Evolutionary conservation across 2,113 vertebrate species (phyloP).

Genomic region (Candoia aspera): DNA sequence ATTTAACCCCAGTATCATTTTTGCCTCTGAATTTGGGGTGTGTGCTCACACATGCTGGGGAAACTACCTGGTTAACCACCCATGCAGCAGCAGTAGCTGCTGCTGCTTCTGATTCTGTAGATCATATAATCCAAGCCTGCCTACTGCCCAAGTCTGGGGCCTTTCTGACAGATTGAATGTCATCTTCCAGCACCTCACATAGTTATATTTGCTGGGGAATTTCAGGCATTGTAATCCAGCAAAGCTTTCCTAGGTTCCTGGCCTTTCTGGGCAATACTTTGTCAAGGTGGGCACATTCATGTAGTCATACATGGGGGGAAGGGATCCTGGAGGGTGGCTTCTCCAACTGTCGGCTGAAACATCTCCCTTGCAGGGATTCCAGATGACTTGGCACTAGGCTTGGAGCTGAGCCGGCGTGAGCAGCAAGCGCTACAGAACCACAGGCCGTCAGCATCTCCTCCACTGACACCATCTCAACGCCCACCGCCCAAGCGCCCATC

Average conservation of each 20-base stretch:
- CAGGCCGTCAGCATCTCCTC: conserved; percentile 34
- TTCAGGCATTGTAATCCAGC: background rate
- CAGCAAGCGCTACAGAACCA: conserved; percentile 65
- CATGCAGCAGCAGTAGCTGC: background rate
- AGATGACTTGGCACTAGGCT: conserved; percentile 89
- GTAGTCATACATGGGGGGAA: background rate
- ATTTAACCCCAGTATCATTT: background rate
- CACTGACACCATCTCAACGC: background rate
- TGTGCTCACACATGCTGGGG: background rate
- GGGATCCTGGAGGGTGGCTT: background rate
- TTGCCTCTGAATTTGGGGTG: background rate
- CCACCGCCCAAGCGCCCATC: conserved; percentile 29
- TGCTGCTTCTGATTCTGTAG: background rate
- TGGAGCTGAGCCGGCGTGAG: conserved; percentile 93
- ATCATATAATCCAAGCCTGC: background rate
- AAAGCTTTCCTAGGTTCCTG: background rate
- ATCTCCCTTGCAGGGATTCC: conserved; percentile 78
- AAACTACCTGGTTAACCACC: background rate
- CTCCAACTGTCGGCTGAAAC: background rate
- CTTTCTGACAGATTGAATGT: background rate
- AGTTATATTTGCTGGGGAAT: background rate
- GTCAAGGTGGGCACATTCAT: background rate
- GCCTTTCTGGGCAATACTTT: background rate
- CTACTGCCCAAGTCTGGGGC: background rate
- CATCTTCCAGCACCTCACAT: background rate